Percentiles rank a stretch among this genome's conserved stretches.
phyloP scores from a whole-genome alignment of 2,888 invertebrate genomes.

The Muscina levida region DNA sequence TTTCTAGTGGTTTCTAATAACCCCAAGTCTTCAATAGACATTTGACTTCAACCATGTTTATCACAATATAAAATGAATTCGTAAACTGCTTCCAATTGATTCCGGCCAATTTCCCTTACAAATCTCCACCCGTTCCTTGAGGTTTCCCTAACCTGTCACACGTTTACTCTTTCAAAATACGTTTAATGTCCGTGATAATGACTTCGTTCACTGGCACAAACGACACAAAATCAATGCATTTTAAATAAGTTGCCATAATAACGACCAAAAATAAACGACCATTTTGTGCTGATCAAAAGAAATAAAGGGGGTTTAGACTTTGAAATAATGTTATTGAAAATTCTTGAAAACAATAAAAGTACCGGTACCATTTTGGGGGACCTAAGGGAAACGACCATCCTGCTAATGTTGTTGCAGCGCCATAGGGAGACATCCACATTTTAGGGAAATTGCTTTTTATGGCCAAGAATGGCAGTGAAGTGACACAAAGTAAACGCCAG shows the following conservation, averaged over 20 bases:
- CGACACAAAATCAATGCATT: slow-evolving; percentile 19
- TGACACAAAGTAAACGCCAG: too few relatives aligned
- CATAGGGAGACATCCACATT: not conserved
- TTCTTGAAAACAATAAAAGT: not conserved
- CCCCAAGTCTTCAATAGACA: too few relatives aligned
- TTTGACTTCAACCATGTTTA: too few relatives aligned
- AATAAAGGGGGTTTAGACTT: not conserved
- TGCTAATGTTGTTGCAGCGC: too few relatives aligned
- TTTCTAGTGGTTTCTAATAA: too few relatives aligned
- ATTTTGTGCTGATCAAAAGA: not conserved
- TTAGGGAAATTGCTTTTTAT: slow-evolving; percentile 29
- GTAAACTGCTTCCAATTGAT: too few relatives aligned
- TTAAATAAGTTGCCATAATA: slow-evolving; percentile 32
- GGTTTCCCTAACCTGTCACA: not conserved
- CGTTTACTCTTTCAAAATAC: slow-evolving; percentile 16
- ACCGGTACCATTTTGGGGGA: too few relatives aligned
- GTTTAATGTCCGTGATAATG: slow-evolving; percentile 37
- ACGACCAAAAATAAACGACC: slow-evolving; percentile 11
- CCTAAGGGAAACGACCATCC: too few relatives aligned
- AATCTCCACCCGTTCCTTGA: too few relatives aligned
- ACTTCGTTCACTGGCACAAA: not conserved
- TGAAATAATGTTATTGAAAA: slow-evolving; percentile 2
- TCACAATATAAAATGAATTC: too few relatives aligned
- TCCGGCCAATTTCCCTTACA: too few relatives aligned
- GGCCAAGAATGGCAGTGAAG: not conserved